These are phyloP conservation scores for Coracias cyanogaster DNA, from an alignment of 2,797 vertebrate genomes.

Conservation along the genomic window DNA sequence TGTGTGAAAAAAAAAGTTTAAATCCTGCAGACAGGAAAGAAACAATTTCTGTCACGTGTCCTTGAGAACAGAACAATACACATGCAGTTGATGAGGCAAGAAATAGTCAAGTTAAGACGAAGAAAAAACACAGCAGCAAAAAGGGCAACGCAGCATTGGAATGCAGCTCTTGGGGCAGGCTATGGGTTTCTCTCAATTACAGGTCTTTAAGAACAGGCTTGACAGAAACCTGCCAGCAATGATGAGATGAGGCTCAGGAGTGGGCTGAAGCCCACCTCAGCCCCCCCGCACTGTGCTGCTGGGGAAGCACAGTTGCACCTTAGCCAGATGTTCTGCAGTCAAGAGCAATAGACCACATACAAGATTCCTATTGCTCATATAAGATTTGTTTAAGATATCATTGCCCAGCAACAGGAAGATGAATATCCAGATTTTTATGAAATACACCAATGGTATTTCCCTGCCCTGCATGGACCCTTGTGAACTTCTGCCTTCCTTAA, in stretches of 20 bases:
- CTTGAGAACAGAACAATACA: neutral
- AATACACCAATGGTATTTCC: neutral
- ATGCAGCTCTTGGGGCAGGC: neutral
- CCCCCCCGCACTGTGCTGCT: neutral
- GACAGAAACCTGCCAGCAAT: neutral
- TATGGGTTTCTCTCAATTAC: neutral
- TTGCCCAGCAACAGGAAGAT: neutral
- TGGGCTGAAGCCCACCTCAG: neutral
- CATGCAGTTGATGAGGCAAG: neutral
- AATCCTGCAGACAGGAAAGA: neutral
- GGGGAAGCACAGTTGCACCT: neutral
- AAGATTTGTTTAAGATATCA: neutral
- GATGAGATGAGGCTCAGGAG: neutral
- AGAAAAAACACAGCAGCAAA: neutral
- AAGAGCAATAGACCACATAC: neutral
- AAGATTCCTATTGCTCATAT: neutral
- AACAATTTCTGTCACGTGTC: rapidly evolving
- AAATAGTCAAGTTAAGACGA: neutral
- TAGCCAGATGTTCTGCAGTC: neutral
- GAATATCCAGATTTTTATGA: neutral
- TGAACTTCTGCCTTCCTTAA: neutral
- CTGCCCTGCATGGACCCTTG: neutral
- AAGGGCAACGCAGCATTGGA: neutral
- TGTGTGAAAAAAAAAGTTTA: neutral
- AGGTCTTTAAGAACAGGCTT: neutral